phyloP scores from a whole-genome alignment of 2,888 invertebrate genomes.

The Volucella zonaria region DNA sequence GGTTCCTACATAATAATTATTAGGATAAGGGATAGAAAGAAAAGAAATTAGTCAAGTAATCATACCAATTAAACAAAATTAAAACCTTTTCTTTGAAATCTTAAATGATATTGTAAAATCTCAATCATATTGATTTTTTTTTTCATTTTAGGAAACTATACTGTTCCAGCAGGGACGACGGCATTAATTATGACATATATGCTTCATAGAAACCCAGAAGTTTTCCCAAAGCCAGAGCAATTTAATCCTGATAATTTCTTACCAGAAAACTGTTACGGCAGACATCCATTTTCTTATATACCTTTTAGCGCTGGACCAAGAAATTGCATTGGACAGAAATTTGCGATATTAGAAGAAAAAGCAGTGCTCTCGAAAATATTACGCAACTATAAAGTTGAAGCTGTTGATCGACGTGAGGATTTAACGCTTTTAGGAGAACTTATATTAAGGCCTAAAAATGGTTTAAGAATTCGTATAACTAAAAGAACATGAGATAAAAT shows the following conservation, averaged over 20 bases:
- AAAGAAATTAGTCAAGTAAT: too few relatives aligned
- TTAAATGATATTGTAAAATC: too few relatives aligned
- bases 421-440: slow-evolving; percentile 85
- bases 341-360: slow-evolving; percentile 85
- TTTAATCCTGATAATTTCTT: slow-evolving; percentile 89
- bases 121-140: background rate
- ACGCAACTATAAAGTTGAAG: slow-evolving; percentile 84
- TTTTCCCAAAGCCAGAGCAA: slow-evolving; percentile 86
- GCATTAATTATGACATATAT: slow-evolving; percentile 86
- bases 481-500: slow-evolving; percentile 76
- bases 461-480: slow-evolving; percentile 83
- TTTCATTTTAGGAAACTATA: slow-evolving; percentile 78
- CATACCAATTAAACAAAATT: too few relatives aligned
- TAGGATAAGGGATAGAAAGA: too few relatives aligned
- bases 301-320: slow-evolving; percentile 89
- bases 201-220: slow-evolving; percentile 86
- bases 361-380: slow-evolving; percentile 85
- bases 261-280: slow-evolving; percentile 84
- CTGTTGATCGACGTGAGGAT: slow-evolving; percentile 84
- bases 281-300: slow-evolving; percentile 87
- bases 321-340: slow-evolving; percentile 85
- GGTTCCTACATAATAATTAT: too few relatives aligned
- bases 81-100: too few relatives aligned
- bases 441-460: slow-evolving; percentile 85
- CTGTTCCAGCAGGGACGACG: slow-evolving; percentile 83